Base-by-base conservation (phyloP, 2,113 vertebrate species). In the Catharus bicknelli region DNA sequence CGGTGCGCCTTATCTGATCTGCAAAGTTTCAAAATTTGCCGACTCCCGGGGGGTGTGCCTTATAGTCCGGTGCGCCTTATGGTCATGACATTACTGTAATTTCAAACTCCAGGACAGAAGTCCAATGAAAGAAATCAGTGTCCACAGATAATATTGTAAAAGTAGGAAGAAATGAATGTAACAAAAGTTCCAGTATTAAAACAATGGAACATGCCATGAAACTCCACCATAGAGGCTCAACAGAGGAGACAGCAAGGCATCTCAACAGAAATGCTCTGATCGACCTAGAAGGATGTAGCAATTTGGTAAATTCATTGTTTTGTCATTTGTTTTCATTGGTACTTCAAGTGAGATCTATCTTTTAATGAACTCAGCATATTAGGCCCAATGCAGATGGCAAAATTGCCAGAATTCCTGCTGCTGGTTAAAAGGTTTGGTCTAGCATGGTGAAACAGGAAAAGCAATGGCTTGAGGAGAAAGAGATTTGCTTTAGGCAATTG, bases 361-460 rank as follows among this genome's bases (percentile, higher is more conserved):
- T 81, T 83, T 18, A 84, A 54, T 34, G 90, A 91, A 58, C 93
- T 95, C 78, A 98, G 97, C 86, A 98, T 96, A 27, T 98, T 98
- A 93, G 98, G 98, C 3, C 96, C 98, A 10, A 97, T 96, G 84
- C 97, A 98, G 86, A 98, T 97, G 3, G 98, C 97, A 43, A 99
- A 92, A 88, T 99, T 99, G 86, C 91, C 53, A 16, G 97, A 97
- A 67, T 98, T 98, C 97, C 98, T 99, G 88, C 97, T 98, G 96
- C 94, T 98, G 63, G 86, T 81, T n/a, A 97, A 89, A 1, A 97
- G 88, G 3, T 77, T 98, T 90, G 96, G 95, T 34, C 96, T 98
- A 88, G 98, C 98, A 74, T 98, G 96, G 61, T 98, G 86, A 21
- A 99, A 97, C 76, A 99, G 83, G 11, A 96, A 98, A 81, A 98